Conservation (phyloP, 1,140 invertebrate genomes). For the Heliconius hermathena region DNA sequence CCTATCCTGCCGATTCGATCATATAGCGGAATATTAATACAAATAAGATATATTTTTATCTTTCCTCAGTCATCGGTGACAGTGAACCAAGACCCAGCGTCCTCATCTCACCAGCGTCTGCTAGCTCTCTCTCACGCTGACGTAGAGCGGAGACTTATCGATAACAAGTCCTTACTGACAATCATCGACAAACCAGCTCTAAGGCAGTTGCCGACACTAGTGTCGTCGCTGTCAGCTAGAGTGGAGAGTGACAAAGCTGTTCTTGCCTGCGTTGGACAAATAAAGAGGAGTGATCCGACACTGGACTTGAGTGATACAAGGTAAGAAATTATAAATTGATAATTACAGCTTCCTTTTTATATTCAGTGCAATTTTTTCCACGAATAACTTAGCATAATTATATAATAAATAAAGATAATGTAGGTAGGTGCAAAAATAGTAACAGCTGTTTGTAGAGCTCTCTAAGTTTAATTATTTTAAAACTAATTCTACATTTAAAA, state of each 20-base stretch:
- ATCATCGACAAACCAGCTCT: conserved; percentile 88
- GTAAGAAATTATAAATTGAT: conserved; percentile 44
- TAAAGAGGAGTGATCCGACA: conserved; percentile 82
- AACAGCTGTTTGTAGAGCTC: too few relatives aligned
- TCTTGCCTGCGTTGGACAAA: conserved; percentile 84
- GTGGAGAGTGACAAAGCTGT: conserved; percentile 88
- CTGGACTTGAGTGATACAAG: conserved; percentile 80
- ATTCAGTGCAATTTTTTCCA: too few relatives aligned
- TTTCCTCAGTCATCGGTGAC: conserved; percentile 78
- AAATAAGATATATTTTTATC: not conserved
- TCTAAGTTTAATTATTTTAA: too few relatives aligned
- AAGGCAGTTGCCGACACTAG: conserved; percentile 82
- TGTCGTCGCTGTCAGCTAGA: conserved; percentile 83
- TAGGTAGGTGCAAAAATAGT: too few relatives aligned
- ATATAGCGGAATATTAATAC: too few relatives aligned
- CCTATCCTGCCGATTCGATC: too few relatives aligned
- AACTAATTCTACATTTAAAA: too few relatives aligned
- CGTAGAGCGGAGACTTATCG: conserved; percentile 93
- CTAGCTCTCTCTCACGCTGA: conserved; percentile 91
- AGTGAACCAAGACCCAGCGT: conserved; percentile 90
- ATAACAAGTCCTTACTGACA: conserved; percentile 94
- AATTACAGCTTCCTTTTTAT: not conserved
- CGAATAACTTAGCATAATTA: too few relatives aligned
- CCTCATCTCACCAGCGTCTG: conserved; percentile 94
- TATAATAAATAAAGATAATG: too few relatives aligned